phyloP scores from a whole-genome alignment of 1,140 invertebrate species.

The Daktulosphaira vitifoliae region DNA sequence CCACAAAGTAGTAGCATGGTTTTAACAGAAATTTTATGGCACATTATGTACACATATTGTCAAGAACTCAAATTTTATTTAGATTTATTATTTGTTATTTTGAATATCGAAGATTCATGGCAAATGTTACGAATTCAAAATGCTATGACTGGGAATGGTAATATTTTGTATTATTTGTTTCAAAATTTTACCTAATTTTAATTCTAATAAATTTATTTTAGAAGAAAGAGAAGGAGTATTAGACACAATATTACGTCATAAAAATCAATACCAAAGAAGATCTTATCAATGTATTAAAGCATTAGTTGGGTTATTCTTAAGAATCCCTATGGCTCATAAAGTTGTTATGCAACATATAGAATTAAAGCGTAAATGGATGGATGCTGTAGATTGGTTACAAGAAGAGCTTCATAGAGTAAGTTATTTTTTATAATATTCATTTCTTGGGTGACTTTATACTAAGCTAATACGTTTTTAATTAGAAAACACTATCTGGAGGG shows the following conservation, averaged over 20 bases:
- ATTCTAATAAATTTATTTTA: slow-evolving; percentile 53
- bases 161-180: slow-evolving; percentile 27
- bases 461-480: slow-evolving; percentile 38
- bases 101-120: slow-evolving; percentile 91
- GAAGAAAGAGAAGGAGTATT: slow-evolving; percentile 88
- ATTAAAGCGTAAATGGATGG: slow-evolving; percentile 74
- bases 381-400: slow-evolving; percentile 86
- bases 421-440: not conserved
- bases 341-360: slow-evolving; percentile 68
- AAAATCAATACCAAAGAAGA: slow-evolving; percentile 90
- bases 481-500: slow-evolving; percentile 57
- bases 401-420: slow-evolving; percentile 78
- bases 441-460: not conserved
- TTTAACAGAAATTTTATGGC: slow-evolving; percentile 83
- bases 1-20: slow-evolving; percentile 81
- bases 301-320: slow-evolving; percentile 80
- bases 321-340: slow-evolving; percentile 63
- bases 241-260: slow-evolving; percentile 83
- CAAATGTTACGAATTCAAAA: slow-evolving; percentile 86
- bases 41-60: slow-evolving; percentile 88
- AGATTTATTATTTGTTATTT: slow-evolving; percentile 75
- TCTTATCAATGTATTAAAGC: slow-evolving; percentile 96
- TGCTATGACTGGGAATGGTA: slow-evolving; percentile 65
- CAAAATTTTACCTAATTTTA: slow-evolving; percentile 1
- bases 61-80: slow-evolving; percentile 88